Percentiles rank a stretch among this genome's conserved stretches.
Evolutionary conservation across 2,797 vertebrate species (phyloP).

Genomic region (Sebastes hubbsi): DNA sequence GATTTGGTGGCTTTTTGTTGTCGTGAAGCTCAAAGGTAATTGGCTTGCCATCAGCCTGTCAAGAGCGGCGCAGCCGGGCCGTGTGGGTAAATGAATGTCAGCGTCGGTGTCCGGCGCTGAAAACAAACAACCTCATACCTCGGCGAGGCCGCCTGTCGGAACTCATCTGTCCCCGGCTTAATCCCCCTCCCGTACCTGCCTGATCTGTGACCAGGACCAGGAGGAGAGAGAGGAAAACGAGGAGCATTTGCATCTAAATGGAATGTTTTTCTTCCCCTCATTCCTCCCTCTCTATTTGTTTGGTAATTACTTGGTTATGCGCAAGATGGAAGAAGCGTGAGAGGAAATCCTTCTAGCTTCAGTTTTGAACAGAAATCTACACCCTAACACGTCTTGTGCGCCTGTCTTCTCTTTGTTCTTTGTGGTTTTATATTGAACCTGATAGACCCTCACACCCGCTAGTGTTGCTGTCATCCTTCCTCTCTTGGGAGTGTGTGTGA

Average conservation of each 20-base stretch:
- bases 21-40: slow-evolving; percentile 64
- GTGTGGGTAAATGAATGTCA: slow-evolving; percentile 74
- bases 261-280: slow-evolving; percentile 65
- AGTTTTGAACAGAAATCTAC: slow-evolving; percentile 9
- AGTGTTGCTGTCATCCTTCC: neutral
- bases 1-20: slow-evolving; percentile 52
- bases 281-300: slow-evolving; percentile 46
- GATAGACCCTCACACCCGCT: neutral
- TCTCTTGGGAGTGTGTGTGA: neutral
- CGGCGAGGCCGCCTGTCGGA: slow-evolving; percentile 69
- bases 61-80: slow-evolving; percentile 33
- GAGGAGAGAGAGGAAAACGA: slow-evolving; percentile 49
- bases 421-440: neutral
- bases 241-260: slow-evolving; percentile 83
- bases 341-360: slow-evolving; percentile 27
- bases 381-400: neutral
- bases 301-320: slow-evolving; percentile 71
- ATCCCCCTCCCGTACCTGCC: slow-evolving; percentile 20
- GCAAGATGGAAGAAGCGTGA: slow-evolving; percentile 23
- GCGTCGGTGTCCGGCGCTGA: slow-evolving; percentile 55
- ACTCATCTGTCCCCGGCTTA: slow-evolving; percentile 75
- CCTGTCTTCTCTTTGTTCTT: slow-evolving; percentile 21
- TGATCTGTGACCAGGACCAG: slow-evolving; percentile 23
- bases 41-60: slow-evolving; percentile 66
- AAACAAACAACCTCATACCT: slow-evolving; percentile 70